Base-by-base conservation (phyloP, 2,797 vertebrate species). In the Siniperca obscura region DNA sequence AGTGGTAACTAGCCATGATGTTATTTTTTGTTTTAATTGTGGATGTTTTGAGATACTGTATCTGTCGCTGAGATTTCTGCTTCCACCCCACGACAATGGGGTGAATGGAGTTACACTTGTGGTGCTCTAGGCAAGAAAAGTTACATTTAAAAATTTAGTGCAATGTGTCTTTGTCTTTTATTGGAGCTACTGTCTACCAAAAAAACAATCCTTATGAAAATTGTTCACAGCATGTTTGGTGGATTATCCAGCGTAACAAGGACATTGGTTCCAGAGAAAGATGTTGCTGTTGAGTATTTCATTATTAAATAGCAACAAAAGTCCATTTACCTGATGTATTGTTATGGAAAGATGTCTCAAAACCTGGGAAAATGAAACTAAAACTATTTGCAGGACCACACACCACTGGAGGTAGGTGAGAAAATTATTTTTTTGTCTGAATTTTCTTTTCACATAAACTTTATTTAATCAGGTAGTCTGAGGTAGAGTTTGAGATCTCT, bases 191-290 rank as follows among this genome's bases (percentile, higher is more conserved):
- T 55, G 48, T 46, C 16, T 14, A 59, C 14, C 8, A 62, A n/a
- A 64, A 1, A 17, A 72, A 67, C 1, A 22, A 36, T 46, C 7
- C 30, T 52, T 25, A 13, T 55, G 4, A 55, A 77, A 70, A 30
- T 27, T 61, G n/a, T 71, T 30, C 14, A 46, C 36, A 30, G n/a
- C 40, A 65, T 60, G 46, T 62, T 57, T 61, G 68, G 17, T n/a
- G 3, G 7, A 44, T 21, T 57, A 27, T 44, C 27, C 34, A 44
- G 12, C 12, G 0, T 9, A 38, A 34, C 5, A 59, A 34, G 36
- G 36, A 27, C n/a, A 38, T 5, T 48, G 14, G 52, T 44, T 52
- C 65, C 7, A 34, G 27, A 66, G n/a, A 64, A 70, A 56, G 16
- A 44, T 21, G 42, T 22, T 52, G 19, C 21, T 40, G 40, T 10